Evolutionary conservation across 92 coral and sea anemone genomes (phyloP).

Genomic region (Parazoanthus swiftii): DNA sequence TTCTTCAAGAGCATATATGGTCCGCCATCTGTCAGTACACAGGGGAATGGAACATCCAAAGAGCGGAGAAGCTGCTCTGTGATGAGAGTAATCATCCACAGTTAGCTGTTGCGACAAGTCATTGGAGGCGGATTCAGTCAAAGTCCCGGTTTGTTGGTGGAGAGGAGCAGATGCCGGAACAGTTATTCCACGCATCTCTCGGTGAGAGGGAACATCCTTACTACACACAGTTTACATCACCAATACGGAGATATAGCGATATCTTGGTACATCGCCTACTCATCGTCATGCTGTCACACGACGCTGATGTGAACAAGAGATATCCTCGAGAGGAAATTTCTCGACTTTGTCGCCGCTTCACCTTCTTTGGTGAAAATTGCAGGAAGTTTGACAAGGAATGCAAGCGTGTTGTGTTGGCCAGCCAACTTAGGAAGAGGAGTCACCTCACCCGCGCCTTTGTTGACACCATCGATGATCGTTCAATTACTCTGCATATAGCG

Average conservation of each 20-base stretch:
- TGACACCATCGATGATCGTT: conserved; percentile 60
- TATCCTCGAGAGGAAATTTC: conserved; percentile 58
- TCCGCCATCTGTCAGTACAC: conserved; percentile 39
- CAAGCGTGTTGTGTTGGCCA: conserved; percentile 65
- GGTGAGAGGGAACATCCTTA: conserved; percentile 38
- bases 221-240: conserved; percentile 88
- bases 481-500: conserved; percentile 54
- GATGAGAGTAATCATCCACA: conserved; percentile 66
- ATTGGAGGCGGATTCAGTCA: conserved; percentile 60
- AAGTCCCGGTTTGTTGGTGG: conserved; percentile 55
- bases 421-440: conserved; percentile 40
- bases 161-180: conserved; percentile 26
- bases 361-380: conserved; percentile 61
- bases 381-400: conserved; percentile 69
- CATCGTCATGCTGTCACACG: conserved; percentile 23
- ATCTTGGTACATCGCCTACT: conserved; percentile 79
- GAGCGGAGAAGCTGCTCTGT: conserved; percentile 50
- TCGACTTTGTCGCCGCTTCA: conserved; percentile 80
- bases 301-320: not conserved
- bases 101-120: conserved; percentile 60
- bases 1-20: conserved; percentile 53
- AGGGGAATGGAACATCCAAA: conserved; percentile 27
- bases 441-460: conserved; percentile 58
- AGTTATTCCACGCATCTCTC: conserved; percentile 17
- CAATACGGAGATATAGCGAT: conserved; percentile 90